These are phyloP conservation scores for Opisthocomus hoazin DNA, from an alignment of 2,113 vertebrate species.

Conservation along the genomic window DNA sequence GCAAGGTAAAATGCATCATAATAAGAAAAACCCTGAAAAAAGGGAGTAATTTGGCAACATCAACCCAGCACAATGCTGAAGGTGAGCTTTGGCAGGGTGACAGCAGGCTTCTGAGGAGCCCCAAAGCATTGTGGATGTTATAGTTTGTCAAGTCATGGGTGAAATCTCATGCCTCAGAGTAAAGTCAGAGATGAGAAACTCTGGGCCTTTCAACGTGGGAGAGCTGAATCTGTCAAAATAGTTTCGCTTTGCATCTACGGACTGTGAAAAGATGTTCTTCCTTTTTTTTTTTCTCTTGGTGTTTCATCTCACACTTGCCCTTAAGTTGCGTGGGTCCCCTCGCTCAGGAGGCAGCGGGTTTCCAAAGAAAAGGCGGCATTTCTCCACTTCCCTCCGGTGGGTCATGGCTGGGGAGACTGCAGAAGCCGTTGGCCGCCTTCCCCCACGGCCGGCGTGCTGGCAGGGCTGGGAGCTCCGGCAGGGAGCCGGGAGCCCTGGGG, in stretches of 20 bases:
- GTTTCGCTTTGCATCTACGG: constrained; percentile 48
- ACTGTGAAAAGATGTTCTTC: constrained; percentile 3
- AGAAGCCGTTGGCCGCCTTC: not conserved
- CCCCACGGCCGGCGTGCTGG: fast-evolving
- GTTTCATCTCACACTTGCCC: not conserved
- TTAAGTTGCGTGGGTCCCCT: not conserved
- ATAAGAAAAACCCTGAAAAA: not conserved
- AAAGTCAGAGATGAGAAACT: constrained; percentile 12
- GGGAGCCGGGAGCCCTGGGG: not conserved
- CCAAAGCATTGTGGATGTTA: not conserved
- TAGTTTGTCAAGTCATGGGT: constrained; percentile 30
- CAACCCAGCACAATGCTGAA: not conserved
- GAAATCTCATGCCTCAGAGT: constrained; percentile 11
- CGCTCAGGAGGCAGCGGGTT: not conserved
- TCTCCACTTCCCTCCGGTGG: not conserved
- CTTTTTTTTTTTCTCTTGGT: not conserved
- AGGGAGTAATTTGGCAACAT: not conserved
- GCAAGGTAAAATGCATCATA: not conserved
- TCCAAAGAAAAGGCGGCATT: not conserved
- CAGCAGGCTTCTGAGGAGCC: not conserved
- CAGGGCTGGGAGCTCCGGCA: not conserved
- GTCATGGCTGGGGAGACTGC: not conserved
- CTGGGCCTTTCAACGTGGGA: not conserved
- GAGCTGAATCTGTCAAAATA: constrained; percentile 23
- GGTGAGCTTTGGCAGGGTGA: not conserved